These are phyloP conservation scores for Cheilosia vernalis DNA, from an alignment of 2,888 invertebrate genomes.

Conservation along the genomic window DNA sequence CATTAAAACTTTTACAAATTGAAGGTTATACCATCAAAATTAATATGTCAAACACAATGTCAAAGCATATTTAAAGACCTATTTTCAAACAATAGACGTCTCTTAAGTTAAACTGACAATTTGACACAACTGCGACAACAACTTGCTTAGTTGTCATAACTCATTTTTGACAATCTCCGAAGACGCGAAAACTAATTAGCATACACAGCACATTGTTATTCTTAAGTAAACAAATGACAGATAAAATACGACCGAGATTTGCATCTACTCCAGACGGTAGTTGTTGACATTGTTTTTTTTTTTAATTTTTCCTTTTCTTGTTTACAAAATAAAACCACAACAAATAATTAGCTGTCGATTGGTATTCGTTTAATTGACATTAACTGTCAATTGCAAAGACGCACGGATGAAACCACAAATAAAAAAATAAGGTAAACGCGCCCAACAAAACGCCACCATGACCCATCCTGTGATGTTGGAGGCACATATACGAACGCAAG, in stretches of 20 bases:
- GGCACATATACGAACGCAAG: slow-evolving; percentile 43
- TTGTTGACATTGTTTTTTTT: slow-evolving; percentile 5
- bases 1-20: too few species aligned
- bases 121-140: too few species aligned
- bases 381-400: slow-evolving; percentile 66
- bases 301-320: slow-evolving; percentile 1
- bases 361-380: slow-evolving; percentile 73
- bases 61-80: too few species aligned
- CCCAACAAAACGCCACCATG: slow-evolving; percentile 48
- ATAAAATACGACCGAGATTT: slow-evolving; percentile 32
- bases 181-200: slow-evolving; percentile 12
- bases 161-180: neutral
- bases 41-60: too few species aligned
- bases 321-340: slow-evolving; percentile 14
- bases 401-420: slow-evolving; percentile 39
- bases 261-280: slow-evolving; percentile 16
- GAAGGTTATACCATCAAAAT: too few species aligned
- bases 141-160: too few species aligned
- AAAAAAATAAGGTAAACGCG: slow-evolving; percentile 13
- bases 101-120: too few species aligned
- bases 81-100: too few species aligned
- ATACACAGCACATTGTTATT: neutral
- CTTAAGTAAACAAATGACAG: slow-evolving; percentile 14
- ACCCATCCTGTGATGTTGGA: slow-evolving; percentile 21
- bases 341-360: slow-evolving; percentile 73